Evolutionary conservation across 2,797 vertebrate genomes (phyloP), one percentile per base, ranked within the genome.

Genomic region (Parambassis ranga): DNA sequence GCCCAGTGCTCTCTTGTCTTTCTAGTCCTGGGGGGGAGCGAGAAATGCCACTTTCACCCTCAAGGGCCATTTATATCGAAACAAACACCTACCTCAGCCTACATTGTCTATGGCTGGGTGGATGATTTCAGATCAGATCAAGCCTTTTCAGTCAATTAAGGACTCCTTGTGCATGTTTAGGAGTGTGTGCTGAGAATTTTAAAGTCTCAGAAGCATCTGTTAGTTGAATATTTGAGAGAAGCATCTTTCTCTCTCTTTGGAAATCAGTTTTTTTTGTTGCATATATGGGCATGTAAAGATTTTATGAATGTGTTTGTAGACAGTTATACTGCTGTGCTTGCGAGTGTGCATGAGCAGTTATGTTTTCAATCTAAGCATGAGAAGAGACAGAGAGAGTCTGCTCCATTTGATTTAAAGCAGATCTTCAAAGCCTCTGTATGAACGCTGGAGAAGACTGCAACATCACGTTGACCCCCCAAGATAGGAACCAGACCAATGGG

Each of bases 401-500:
- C 66, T 65, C 65, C 35, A 18, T 62, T 30, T 80, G 76, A 82
- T 86, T 82, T 71, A 79, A 88, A 83, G 68, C 85, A 82, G 85
- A 67, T 77, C 79, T 75, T 75, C 61, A 66, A 75, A 82, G 75
- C 43, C 46, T 62, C 53, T 23, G 60, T 47, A 36, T 62, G 61
- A 79, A 77, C 49, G 63, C 41, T 49, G 51, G 61, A 47, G 27
- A 57, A 44, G 23, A 49, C 72, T 26, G 48, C 57, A 65, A 50
- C 80, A 74, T 83, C 72, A 75, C 75, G 41, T 50, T 77, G 66
- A 77, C 81, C 73, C 59, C 68, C 51, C 20, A 74, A n/a, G 83
- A 88, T 78, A 82, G 59, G 75, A 87, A 86, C 76, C 85, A 88
- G 87, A 79, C 80, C 61, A 50, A 70, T 72, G 18, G 39, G 42